Evolutionary conservation across 2,888 invertebrate species (phyloP).

Genomic region (Autographa pulchrina): DNA sequence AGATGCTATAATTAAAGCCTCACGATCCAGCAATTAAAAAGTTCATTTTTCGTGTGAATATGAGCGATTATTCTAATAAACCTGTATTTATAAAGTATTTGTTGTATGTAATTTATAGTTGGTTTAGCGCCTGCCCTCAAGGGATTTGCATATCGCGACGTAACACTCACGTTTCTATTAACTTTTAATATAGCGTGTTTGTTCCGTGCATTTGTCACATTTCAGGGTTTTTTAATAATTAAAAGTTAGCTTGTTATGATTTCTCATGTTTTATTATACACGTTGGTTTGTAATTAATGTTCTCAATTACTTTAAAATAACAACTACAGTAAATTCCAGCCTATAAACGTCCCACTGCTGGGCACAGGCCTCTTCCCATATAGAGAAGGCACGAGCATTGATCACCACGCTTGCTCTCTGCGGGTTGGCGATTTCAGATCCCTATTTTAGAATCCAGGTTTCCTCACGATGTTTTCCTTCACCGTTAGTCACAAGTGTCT

Average conservation of each 20-base stretch:
- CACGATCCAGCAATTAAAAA: constrained; percentile 6
- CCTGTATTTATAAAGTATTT: constrained; percentile 29
- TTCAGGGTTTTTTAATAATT: constrained; percentile 30
- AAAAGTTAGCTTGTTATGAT: constrained; percentile 38
- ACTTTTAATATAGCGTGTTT: constrained; percentile 57
- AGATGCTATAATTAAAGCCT: not conserved
- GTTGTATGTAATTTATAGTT: constrained; percentile 60
- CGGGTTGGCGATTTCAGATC: no score
- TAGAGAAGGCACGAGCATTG: no score
- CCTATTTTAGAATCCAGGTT: no score
- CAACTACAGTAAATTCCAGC: no score
- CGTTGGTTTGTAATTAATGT: not conserved
- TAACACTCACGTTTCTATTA: constrained; percentile 60
- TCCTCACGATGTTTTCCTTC: no score
- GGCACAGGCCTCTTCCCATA: no score
- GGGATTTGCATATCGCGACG: constrained; percentile 66
- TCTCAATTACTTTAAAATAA: not conserved
- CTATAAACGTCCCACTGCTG: no score
- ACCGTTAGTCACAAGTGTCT: no score
- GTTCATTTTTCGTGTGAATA: constrained; percentile 2
- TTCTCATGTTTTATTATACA: constrained; percentile 24
- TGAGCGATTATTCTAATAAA: constrained; percentile 14
- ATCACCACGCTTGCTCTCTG: no score
- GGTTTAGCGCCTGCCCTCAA: constrained; percentile 56
- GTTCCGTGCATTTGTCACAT: constrained; percentile 52